Evolutionary conservation across 2,888 invertebrate genomes (phyloP).

Genomic region (Loripinus fragilis): DNA sequence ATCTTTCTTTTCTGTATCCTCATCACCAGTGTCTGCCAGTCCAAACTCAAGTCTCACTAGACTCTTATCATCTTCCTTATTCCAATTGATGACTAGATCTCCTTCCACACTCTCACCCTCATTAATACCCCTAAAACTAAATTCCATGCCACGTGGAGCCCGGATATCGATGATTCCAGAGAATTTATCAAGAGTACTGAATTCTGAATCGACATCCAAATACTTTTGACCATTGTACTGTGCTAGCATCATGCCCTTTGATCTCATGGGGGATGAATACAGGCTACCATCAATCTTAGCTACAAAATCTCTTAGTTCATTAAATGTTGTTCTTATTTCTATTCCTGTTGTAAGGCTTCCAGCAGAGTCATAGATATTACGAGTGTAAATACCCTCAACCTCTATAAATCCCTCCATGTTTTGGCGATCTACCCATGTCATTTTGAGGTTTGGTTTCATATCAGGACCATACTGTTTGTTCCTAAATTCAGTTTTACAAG

Average conservation of each 20-base stretch:
- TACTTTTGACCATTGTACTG: slow-evolving; percentile 64
- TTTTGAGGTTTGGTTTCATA: slow-evolving; percentile 32
- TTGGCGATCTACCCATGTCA: slow-evolving; percentile 44
- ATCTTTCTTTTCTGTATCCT: slow-evolving; percentile 56
- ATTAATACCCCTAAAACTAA: slow-evolving; percentile 53
- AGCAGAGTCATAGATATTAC: not conserved
- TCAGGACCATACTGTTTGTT: slow-evolving; percentile 19
- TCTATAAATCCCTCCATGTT: slow-evolving; percentile 24
- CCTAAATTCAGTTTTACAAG: slow-evolving; percentile 27
- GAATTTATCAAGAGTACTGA: slow-evolving; percentile 46
- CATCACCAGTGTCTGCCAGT: slow-evolving; percentile 56
- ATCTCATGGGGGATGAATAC: slow-evolving; percentile 36
- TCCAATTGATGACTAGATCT: slow-evolving; percentile 76
- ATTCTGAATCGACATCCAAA: slow-evolving; percentile 57
- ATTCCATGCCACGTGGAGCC: slow-evolving; percentile 67
- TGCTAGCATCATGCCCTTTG: slow-evolving; percentile 35
- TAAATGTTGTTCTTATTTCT: slow-evolving; percentile 57
- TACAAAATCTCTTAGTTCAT: slow-evolving; percentile 35
- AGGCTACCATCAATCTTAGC: slow-evolving; percentile 39
- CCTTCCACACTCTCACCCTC: slow-evolving; percentile 61
- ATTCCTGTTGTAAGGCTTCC: slow-evolving; percentile 26
- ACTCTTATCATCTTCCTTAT: slow-evolving; percentile 66
- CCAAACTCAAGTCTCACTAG: slow-evolving; percentile 64
- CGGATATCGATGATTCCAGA: slow-evolving; percentile 56
- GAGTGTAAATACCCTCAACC: slow-evolving; percentile 24